Evolutionary conservation across 2,113 vertebrate species (phyloP).

Genomic region (Serinus canaria): DNA sequence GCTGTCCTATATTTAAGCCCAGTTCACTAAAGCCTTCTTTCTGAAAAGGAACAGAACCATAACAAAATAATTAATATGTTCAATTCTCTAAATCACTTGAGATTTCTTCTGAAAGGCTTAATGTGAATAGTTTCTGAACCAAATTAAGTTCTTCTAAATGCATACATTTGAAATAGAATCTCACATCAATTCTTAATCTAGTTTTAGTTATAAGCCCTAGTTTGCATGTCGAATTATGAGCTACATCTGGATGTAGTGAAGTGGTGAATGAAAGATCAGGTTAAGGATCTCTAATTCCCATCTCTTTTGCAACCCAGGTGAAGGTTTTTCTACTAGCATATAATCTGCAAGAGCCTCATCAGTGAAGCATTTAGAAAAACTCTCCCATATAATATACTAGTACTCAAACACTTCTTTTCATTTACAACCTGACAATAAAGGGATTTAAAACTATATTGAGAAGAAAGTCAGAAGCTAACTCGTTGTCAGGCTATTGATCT

Average conservation of each 20-base stretch:
- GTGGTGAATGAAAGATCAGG: background rate
- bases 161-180: background rate
- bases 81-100: background rate
- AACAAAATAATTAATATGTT: background rate
- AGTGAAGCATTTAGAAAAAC: background rate
- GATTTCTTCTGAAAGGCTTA: background rate
- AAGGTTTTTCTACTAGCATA: background rate
- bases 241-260: background rate
- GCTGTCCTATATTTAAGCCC: constrained; percentile 83
- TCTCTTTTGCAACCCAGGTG: background rate
- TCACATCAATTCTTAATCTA: background rate
- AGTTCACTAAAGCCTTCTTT: constrained; percentile 87
- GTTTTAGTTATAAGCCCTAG: background rate
- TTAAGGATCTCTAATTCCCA: background rate
- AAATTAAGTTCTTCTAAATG: background rate
- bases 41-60: constrained; percentile 71
- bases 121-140: background rate
- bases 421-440: background rate
- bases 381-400: background rate
- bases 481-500: background rate
- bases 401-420: background rate
- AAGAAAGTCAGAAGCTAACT: background rate
- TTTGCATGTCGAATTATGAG: background rate
- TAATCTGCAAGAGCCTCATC: background rate
- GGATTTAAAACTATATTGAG: background rate